Evolutionary conservation across 2,888 invertebrate genomes (phyloP).

Genomic region (Polymixis lichenea): DNA sequence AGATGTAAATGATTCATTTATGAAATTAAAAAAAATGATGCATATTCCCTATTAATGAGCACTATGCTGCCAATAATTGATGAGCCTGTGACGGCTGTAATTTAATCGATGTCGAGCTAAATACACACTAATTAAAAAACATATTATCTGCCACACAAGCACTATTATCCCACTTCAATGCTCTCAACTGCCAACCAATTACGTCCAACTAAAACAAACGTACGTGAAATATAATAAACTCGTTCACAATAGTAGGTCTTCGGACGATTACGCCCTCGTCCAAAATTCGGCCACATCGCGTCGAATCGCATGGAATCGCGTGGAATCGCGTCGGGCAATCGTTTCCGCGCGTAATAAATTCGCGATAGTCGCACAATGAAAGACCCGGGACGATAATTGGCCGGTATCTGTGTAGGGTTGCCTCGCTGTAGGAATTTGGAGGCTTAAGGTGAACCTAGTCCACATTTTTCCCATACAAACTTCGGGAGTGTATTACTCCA

Average conservation of each 20-base stretch:
- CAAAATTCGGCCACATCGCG: conserved; percentile 42
- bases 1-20: too few relatives aligned
- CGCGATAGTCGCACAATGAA: conserved; percentile 59
- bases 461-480: too few relatives aligned
- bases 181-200: conserved; percentile 46
- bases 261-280: conserved; percentile 46
- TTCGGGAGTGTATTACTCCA: too few relatives aligned
- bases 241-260: conserved; percentile 39
- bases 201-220: conserved; percentile 50
- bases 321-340: conserved; percentile 34
- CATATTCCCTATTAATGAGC: too few relatives aligned
- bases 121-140: conserved; percentile 5
- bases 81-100: background rate
- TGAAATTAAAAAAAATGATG: too few relatives aligned
- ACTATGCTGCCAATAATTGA: too few relatives aligned
- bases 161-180: conserved; percentile 25
- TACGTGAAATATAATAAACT: conserved; percentile 49
- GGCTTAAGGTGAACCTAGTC: too few relatives aligned
- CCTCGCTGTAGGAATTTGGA: background rate
- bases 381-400: conserved; percentile 59
- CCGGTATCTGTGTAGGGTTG: conserved; percentile 54
- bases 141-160: conserved; percentile 1
- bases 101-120: conserved; percentile 15
- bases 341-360: conserved; percentile 60
- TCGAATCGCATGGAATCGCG: conserved; percentile 36